Conservation (phyloP, 2,113 vertebrate genomes). For the Colinus virginianus region DNA sequence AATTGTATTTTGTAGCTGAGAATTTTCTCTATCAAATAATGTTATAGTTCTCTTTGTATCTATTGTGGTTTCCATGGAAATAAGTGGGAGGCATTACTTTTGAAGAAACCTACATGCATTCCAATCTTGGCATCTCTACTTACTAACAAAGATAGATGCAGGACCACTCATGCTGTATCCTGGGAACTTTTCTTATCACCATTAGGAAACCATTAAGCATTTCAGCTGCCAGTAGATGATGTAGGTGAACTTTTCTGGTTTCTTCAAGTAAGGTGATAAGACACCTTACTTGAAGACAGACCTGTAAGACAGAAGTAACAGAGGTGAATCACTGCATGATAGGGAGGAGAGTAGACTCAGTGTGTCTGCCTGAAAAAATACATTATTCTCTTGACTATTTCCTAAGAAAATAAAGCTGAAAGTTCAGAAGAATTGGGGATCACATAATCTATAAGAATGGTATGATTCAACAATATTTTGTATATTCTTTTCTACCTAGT, state of each 20-base stretch:
- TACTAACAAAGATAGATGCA: slow-evolving; percentile 27
- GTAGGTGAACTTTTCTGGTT: slow-evolving; percentile 29
- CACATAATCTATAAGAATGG: background rate
- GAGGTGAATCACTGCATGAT: slow-evolving; percentile 23
- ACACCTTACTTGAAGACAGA: too few relatives aligned
- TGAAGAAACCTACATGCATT: background rate
- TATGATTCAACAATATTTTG: background rate
- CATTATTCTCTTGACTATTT: background rate
- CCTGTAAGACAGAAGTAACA: slow-evolving; percentile 13
- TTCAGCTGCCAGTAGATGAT: slow-evolving; percentile 36
- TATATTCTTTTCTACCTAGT: background rate
- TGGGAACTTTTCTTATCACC: slow-evolving; percentile 41
- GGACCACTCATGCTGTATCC: background rate
- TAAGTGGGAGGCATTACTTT: too few relatives aligned
- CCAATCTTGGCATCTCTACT: slow-evolving; percentile 29
- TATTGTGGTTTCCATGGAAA: too few relatives aligned
- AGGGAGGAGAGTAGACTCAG: background rate
- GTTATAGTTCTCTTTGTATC: too few relatives aligned
- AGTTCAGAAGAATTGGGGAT: background rate
- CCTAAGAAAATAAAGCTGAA: slow-evolving; percentile 38
- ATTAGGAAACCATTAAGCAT: slow-evolving; percentile 46
- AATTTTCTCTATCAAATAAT: too few relatives aligned
- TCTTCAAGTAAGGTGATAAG: slow-evolving; percentile 46
- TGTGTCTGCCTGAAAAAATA: background rate
- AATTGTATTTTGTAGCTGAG: too few relatives aligned